phyloP scores from a whole-genome alignment of 2,888 invertebrate species.

The Diarsia mendica region DNA sequence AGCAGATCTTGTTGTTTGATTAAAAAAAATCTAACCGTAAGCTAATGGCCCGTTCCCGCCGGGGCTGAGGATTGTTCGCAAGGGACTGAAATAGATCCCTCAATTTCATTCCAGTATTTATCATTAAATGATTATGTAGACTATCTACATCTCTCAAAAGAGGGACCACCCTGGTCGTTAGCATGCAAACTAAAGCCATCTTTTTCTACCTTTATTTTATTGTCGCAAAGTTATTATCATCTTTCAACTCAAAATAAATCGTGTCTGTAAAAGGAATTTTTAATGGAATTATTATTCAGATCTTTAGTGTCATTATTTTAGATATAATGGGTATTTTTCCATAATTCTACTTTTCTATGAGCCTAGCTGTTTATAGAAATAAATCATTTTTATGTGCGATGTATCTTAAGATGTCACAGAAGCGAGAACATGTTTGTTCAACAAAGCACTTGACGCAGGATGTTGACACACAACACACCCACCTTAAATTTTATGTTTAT shows the following conservation, averaged over 20 bases:
- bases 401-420: slow-evolving; percentile 55
- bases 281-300: slow-evolving; percentile 50
- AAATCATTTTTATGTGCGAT: slow-evolving; percentile 55
- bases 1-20: slow-evolving; percentile 38
- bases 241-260: slow-evolving; percentile 19
- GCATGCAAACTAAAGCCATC: not conserved
- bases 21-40: not conserved
- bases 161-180: not conserved
- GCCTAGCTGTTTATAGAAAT: slow-evolving; percentile 41
- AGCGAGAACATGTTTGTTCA: slow-evolving; percentile 68
- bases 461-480: slow-evolving; percentile 70
- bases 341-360: slow-evolving; percentile 17
- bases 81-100: not conserved
- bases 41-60: no score
- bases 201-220: slow-evolving; percentile 2
- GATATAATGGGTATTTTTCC: slow-evolving; percentile 32
- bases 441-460: slow-evolving; percentile 65
- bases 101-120: not conserved
- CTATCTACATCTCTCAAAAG: not conserved
- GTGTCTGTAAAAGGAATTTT: slow-evolving; percentile 27
- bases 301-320: slow-evolving; percentile 22
- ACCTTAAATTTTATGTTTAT: not conserved
- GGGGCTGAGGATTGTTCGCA: no score
- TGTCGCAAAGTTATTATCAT: slow-evolving; percentile 26
- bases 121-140: not conserved